A percentile compares a stretch with the other conserved stretches of the same genome.
phyloP scores from a whole-genome alignment of 2,113 vertebrate species.

The Caloenas nicobarica region DNA sequence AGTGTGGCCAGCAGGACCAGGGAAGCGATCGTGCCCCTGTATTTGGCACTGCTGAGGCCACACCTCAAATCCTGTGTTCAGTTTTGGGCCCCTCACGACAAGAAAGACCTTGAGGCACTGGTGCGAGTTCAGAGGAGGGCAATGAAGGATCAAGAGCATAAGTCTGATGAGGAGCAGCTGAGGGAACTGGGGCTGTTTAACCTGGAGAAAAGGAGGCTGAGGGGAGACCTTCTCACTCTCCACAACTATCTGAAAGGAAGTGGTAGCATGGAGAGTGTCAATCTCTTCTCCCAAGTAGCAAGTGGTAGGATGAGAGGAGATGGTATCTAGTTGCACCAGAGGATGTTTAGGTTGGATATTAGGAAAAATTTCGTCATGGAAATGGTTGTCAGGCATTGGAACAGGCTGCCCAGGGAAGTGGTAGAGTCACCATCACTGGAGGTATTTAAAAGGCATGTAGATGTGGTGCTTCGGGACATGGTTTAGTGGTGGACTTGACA shows the following conservation, averaged over 20 bases:
- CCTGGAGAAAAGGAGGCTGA: not conserved
- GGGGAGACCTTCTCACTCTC: fast-evolving
- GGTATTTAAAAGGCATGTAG: fast-evolving
- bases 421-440: not conserved
- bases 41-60: fast-evolving
- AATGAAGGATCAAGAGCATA: not conserved
- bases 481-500: no score
- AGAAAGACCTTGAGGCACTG: not conserved
- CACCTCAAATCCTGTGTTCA: not conserved
- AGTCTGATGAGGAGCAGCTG: not conserved
- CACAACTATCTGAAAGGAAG: not conserved
- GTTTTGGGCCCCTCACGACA: not conserved
- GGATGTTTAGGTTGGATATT: not conserved
- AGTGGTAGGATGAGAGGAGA: fast-evolving
- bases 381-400: not conserved
- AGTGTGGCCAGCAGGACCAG: not conserved
- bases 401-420: not conserved
- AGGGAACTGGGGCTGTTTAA: not conserved
- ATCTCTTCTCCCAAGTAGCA: not conserved
- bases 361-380: not conserved
- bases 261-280: fast-evolving
- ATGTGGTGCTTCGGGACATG: no score
- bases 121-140: fast-evolving
- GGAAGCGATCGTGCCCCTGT: fast-evolving
- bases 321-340: fast-evolving